phyloP scores from a whole-genome alignment of 2,797 vertebrate species.

The Gymnoscopelus microlampas region DNA sequence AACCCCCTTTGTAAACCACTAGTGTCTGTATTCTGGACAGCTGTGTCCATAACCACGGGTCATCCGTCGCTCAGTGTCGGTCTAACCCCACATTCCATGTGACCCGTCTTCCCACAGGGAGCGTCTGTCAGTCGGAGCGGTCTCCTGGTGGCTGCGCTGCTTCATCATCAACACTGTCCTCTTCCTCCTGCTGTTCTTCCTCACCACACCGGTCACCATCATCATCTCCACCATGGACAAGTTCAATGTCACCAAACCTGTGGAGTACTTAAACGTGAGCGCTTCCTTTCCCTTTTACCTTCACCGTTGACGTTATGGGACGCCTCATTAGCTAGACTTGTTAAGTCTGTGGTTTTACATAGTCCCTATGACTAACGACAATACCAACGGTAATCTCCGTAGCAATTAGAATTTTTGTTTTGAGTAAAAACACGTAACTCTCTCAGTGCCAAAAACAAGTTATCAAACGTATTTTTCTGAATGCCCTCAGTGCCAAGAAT shows the following conservation, averaged over 20 bases:
- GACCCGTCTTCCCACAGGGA: slow-evolving; percentile 85
- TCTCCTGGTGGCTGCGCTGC: slow-evolving; percentile 95
- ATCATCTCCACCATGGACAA: slow-evolving; percentile 99
- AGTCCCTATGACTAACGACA: no score
- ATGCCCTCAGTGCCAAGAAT: no score
- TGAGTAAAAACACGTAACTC: no score
- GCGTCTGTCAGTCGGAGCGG: slow-evolving; percentile 91
- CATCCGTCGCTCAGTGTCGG: slow-evolving; percentile 37
- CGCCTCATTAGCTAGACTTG: background rate
- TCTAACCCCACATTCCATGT: slow-evolving; percentile 38
- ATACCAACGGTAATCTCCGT: no score
- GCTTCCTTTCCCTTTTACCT: background rate
- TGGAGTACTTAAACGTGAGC: slow-evolving; percentile 96
- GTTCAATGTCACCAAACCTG: slow-evolving; percentile 98
- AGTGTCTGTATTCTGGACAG: slow-evolving; percentile 59
- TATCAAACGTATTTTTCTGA: no score
- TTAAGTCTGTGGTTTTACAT: no score
- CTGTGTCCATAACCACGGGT: slow-evolving; percentile 62
- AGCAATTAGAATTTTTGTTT: no score
- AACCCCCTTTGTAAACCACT: slow-evolving; percentile 11
- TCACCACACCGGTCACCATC: slow-evolving; percentile 98
- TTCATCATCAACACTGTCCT: slow-evolving; percentile 94
- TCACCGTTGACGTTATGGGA: background rate
- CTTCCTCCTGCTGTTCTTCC: slow-evolving; percentile 98
- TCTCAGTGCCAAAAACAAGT: no score